Percentiles rank a stretch among this genome's conserved stretches.
These are phyloP conservation scores for Amazona finschi DNA, from an alignment of 2,797 vertebrate genomes.

Conservation along the genomic window DNA sequence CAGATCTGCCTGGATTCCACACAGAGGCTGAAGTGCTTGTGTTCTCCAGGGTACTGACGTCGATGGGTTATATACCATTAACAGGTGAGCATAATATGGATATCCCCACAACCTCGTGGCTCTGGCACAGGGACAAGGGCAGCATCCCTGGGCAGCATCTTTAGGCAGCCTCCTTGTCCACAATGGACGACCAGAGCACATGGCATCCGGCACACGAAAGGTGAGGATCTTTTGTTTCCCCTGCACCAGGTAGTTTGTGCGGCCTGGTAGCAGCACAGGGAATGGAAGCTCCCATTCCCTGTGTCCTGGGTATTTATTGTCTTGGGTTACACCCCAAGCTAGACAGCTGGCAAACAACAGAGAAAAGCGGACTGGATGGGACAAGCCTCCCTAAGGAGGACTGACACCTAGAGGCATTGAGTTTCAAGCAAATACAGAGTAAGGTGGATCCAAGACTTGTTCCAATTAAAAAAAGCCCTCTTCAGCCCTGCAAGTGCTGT, in stretches of 20 bases:
- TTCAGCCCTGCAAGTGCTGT: background rate
- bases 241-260: background rate
- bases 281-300: background rate
- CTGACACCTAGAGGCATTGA: background rate
- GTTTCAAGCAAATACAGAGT: background rate
- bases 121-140: background rate
- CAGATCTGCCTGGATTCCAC: background rate
- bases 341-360: background rate
- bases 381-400: background rate
- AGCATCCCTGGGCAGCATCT: background rate
- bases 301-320: background rate
- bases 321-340: background rate
- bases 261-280: background rate
- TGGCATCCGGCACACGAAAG: background rate
- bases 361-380: background rate
- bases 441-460: background rate
- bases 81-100: background rate
- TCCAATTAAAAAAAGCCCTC: background rate
- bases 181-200: accelerated
- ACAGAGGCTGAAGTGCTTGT: background rate
- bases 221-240: background rate
- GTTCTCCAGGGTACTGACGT: background rate
- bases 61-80: background rate
- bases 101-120: background rate
- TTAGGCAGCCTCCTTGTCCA: background rate